These are phyloP conservation scores for Bombus confusus DNA, from an alignment of 1,140 invertebrate species.

Conservation along the genomic window DNA sequence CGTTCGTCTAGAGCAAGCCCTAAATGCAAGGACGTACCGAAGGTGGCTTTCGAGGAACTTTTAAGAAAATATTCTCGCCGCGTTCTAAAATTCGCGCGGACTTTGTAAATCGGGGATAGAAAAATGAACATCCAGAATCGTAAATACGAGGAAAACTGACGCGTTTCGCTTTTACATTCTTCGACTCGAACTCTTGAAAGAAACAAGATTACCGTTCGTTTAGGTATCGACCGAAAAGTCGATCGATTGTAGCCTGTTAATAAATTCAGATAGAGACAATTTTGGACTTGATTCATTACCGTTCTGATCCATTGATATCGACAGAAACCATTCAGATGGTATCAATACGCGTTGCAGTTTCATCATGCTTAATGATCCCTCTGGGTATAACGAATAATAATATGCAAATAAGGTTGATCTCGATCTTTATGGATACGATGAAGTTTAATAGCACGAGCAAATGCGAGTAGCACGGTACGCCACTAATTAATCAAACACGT, in stretches of 20 bases:
- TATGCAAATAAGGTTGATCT: conserved; percentile 52
- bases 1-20: too few species aligned
- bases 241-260: background rate
- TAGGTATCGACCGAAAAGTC: background rate
- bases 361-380: conserved; percentile 42
- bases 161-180: too few species aligned
- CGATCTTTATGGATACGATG: conserved; percentile 47
- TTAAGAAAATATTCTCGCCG: too few species aligned
- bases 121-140: too few species aligned
- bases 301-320: conserved; percentile 34
- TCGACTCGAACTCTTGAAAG: background rate
- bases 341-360: conserved; percentile 22
- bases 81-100: too few species aligned
- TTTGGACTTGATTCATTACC: conserved; percentile 30
- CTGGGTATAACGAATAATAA: conserved; percentile 47
- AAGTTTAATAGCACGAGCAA: conserved; percentile 31
- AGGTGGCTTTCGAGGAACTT: too few species aligned
- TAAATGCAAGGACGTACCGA: too few species aligned
- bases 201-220: background rate
- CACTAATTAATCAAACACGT: conserved; percentile 41
- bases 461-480: background rate
- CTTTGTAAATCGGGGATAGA: too few species aligned
- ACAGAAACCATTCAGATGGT: conserved; percentile 15
- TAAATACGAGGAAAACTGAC: too few species aligned
- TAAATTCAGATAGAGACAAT: conserved; percentile 28